A percentile compares a stretch with the other conserved stretches of the same genome.
Conservation (phyloP, 2,797 vertebrate species). For the Amniataba percoides region DNA sequence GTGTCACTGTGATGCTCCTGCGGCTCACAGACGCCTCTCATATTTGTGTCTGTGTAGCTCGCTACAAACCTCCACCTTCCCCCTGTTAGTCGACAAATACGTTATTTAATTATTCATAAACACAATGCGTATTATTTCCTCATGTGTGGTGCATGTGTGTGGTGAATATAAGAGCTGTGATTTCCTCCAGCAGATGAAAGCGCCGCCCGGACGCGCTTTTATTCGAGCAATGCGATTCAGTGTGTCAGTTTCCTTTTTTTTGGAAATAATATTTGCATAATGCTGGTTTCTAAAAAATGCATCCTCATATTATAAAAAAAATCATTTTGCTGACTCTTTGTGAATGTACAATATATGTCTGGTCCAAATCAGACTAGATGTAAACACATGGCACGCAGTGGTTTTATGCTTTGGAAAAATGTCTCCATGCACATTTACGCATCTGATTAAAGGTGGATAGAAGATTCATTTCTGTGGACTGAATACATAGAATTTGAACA, state of each 20-base stretch:
- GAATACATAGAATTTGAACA: background rate
- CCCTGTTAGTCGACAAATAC: background rate
- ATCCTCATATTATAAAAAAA: background rate
- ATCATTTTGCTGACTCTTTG: background rate
- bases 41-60: constrained; percentile 11
- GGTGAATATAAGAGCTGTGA: background rate
- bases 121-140: background rate
- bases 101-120: background rate
- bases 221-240: background rate
- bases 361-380: background rate
- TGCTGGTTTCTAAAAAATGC: background rate
- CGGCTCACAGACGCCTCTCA: background rate
- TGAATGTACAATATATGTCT: background rate
- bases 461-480: background rate
- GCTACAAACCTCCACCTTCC: background rate
- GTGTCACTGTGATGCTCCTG: background rate
- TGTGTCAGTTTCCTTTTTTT: constrained; percentile 5
- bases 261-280: background rate
- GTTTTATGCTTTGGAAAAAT: constrained; percentile 15
- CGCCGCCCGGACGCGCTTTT: background rate
- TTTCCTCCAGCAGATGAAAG: background rate
- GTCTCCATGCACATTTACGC: constrained; percentile 7
- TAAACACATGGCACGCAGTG: background rate
- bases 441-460: constrained; percentile 30
- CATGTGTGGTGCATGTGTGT: background rate